Evolutionary conservation across 2,888 invertebrate genomes (phyloP), one percentile per base, ranked within the genome.

Genomic region (Drosophila meridiana): DNA sequence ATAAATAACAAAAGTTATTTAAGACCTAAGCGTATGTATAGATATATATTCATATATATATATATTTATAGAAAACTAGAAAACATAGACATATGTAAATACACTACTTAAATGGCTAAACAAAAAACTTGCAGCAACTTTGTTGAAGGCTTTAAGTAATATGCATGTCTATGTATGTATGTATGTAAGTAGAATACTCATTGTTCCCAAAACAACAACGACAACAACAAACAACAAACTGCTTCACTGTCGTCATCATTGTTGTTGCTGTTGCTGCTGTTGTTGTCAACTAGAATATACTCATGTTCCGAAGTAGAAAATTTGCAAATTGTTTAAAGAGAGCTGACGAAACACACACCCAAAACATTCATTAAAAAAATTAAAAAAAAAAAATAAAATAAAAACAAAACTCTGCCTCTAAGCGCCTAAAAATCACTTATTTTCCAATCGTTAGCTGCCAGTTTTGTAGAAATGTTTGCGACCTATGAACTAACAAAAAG

Each of bases 211-310:
- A 42, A 56, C 56, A 80, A 76, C 77, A 80, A 80, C 78, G 34
- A 20, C 50, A 80, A 76, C 77, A 80, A 80, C 78, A 80, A 76
- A 52, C 70, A 67, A 73, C 72, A 65, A 53, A 58, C 58, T 68
- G 32, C 40, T 48, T 57, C 70, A 56, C 48, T 53, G 62, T 50
- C 69, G 62, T 50, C 69, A 55, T 58, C 67, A 53, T 52, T 71
- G 61, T 32, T 76, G 59, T 43, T 65, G 71, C 36, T 67, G 78
- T 76, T 82, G 77, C 68, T 77, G 78, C 70, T 83, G 78, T 79
- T 83, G 78, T 79, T 79, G 78, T 91, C 90, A 91, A 91, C 91
- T 91, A 91, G 91, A 91, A 89, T 91, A 91, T 91, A 91, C 91
- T 91, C 91, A 90, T 89, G 72, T 75, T 62, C 62, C 65, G 57